phyloP scores from a whole-genome alignment of 2,113 vertebrate species.

The Peromyscus polionotus region DNA sequence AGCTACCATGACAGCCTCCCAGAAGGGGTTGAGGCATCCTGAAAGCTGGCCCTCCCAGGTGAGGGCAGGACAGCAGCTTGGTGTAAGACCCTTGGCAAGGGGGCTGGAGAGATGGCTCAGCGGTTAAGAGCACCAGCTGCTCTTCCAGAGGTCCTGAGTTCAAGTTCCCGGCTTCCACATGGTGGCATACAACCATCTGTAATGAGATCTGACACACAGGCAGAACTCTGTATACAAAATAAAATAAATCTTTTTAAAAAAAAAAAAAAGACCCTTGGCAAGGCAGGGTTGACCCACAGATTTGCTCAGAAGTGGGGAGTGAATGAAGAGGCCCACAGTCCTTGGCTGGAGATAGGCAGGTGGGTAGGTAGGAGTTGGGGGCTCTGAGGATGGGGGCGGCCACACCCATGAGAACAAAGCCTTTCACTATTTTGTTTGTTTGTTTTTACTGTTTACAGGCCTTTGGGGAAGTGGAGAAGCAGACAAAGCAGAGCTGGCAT shows the following conservation, averaged over 20 bases:
- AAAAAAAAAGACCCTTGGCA: neutral
- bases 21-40: neutral
- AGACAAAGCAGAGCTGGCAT: fast-evolving
- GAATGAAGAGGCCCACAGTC: no score
- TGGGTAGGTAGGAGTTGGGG: neutral
- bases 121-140: no score
- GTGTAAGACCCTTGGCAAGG: neutral
- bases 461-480: neutral
- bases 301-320: no score
- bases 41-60: neutral
- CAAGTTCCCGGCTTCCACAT: no score
- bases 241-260: no score
- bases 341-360: neutral
- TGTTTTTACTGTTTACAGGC: neutral
- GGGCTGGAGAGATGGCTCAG: no score
- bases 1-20: fast-evolving
- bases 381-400: fast-evolving
- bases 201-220: no score
- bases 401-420: neutral
- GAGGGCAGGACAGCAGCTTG: neutral
- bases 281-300: neutral
- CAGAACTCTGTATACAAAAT: no score
- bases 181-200: no score
- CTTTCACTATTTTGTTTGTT: neutral
- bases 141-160: no score